Percentiles rank a stretch among this genome's conserved stretches.
These are phyloP conservation scores for Cosmorhoe ocellata DNA, from an alignment of 2,888 invertebrate genomes.

Conservation along the genomic window DNA sequence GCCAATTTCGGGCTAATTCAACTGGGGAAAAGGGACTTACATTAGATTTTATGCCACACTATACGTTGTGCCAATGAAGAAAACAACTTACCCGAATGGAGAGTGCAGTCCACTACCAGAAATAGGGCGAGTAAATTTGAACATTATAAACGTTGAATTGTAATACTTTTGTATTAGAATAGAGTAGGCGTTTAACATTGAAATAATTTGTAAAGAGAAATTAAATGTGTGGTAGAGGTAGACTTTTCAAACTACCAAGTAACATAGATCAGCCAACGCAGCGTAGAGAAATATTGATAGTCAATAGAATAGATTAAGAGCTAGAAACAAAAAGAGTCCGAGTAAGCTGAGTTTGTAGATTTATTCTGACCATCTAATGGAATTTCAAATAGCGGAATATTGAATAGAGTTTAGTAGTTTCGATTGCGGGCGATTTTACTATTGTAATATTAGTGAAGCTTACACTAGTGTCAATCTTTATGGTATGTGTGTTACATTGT, in stretches of 20 bases:
- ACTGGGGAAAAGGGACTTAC: conserved; percentile 61
- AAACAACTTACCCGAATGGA: conserved; percentile 64
- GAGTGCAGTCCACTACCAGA: conserved; percentile 64
- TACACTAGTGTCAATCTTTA: conserved; percentile 46
- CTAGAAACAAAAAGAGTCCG: conserved; percentile 54
- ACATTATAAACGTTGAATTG: conserved; percentile 66
- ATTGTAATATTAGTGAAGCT: conserved; percentile 68
- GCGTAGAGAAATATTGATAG: conserved; percentile 57
- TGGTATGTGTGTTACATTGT: conserved; percentile 42
- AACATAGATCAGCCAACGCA: conserved; percentile 53
- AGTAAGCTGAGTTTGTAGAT: conserved; percentile 64
- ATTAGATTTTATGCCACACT: conserved; percentile 35
- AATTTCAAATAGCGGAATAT: conserved; percentile 60
- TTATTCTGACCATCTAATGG: conserved; percentile 58
- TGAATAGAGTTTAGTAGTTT: conserved; percentile 60
- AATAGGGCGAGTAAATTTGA: conserved; percentile 80
- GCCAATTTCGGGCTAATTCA: conserved; percentile 43
- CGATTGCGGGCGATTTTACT: conserved; percentile 64
- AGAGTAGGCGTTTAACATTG: conserved; percentile 58
- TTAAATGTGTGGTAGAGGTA: conserved; percentile 68
- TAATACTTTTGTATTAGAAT: conserved; percentile 67
- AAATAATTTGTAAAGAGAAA: conserved; percentile 53
- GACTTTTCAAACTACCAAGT: conserved; percentile 53
- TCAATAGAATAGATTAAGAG: conserved; percentile 66
- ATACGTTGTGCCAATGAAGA: conserved; percentile 62